These are phyloP conservation scores for Tinea pellionella DNA, from an alignment of 2,888 invertebrate genomes.

Conservation along the genomic window DNA sequence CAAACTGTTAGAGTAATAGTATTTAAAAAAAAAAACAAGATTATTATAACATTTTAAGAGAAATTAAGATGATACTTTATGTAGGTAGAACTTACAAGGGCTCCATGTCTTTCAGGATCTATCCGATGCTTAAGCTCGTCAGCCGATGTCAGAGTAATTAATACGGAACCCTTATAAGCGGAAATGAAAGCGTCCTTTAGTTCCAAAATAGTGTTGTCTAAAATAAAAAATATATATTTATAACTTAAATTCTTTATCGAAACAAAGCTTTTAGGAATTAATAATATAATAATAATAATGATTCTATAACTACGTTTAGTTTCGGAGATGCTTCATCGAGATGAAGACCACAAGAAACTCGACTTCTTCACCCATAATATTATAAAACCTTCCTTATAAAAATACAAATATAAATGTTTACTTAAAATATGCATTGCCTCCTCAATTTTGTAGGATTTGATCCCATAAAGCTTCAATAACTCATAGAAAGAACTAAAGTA, in stretches of 20 bases:
- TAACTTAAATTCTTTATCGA: too few species aligned
- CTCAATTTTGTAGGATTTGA: background rate
- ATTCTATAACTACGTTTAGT: too few species aligned
- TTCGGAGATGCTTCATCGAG: too few species aligned
- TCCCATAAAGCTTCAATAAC: background rate
- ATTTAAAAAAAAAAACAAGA: too few species aligned
- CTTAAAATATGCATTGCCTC: background rate
- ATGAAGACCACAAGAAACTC: too few species aligned
- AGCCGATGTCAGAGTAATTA: background rate
- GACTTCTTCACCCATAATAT: background rate
- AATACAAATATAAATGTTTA: background rate
- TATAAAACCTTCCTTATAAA: background rate
- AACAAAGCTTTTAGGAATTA: too few species aligned
- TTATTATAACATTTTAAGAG: too few species aligned
- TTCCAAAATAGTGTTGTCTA: background rate
- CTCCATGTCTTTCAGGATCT: background rate
- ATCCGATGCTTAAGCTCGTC: background rate
- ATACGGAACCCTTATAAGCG: constrained; percentile 4
- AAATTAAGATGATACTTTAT: too few species aligned
- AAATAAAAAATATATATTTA: background rate
- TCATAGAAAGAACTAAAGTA: background rate
- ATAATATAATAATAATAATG: too few species aligned
- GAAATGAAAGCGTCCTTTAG: background rate
- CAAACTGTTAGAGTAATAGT: too few species aligned
- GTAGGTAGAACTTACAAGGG: background rate